Evolutionary conservation across 2,113 vertebrate species (phyloP), one percentile per base, ranked within the genome.

Genomic region (Myotis davidii): DNA sequence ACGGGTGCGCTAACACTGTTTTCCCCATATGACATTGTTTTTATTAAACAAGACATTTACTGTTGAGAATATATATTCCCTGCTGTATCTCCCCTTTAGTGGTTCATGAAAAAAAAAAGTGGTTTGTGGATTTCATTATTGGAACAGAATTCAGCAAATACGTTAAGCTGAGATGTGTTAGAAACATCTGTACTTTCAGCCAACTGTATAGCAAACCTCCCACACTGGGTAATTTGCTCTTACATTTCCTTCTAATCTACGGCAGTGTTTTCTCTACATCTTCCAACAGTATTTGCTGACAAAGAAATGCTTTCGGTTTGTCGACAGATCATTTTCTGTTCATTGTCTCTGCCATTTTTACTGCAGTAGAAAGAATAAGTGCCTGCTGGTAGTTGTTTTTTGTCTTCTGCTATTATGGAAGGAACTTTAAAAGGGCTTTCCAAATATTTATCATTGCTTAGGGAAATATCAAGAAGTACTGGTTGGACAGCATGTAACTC

Each of bases 381-480:
- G 92, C 95, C 87, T 77, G 50, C 27, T 73, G 86, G 64, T 84
- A 87, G 91, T 48, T 95, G 56, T 83, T 74, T 94, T 91, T 52
- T 34, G 73, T 89, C 64, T 95, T 56, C 27, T 2, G 79, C 65
- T 69, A 29, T 97, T 90, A 96, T 20, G 90, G 61, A 89, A 93
- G 93, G 81, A 91, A 96, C 82, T 96, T 95, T 70, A 81, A 72
- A 91, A 92, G 83, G 59, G 92, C 79, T 94, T 96, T 94, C 94
- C 94, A 95, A 95, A 97, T 97, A 97, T 97, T 97, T 96, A 95
- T 96, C 85, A 70, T 61, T 73, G 96, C 95, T 95, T 91, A 83
- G 82, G 90, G 95, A 96, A 96, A 96, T 79, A 88, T 9, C 85
- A 27, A 18, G 89, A 90, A 85, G 87, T 14, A 17, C 88, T 39